Evolutionary conservation across 2,797 vertebrate species (phyloP), one percentile per base, ranked within the genome.

Genomic region (Sebastiscus tertius): DNA sequence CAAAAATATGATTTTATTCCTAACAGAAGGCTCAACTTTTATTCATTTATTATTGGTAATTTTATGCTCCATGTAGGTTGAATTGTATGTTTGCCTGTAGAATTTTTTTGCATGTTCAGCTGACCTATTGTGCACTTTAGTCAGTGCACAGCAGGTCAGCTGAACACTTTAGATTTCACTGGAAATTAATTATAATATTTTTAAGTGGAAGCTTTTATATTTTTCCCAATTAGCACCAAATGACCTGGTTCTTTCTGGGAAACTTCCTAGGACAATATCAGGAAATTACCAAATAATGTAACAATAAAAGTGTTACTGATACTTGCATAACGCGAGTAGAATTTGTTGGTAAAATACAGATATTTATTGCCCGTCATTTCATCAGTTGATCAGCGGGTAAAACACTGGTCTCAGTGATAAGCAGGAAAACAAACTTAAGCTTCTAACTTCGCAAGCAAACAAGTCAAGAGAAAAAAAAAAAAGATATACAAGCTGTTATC

Each of bases 401-500:
- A 73, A 59, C 24, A 39, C 6, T 62, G 1, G 22, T 34, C 24
- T 26, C 20, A 4, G 59, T n/a, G 31, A 52, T 5, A 34, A 81
- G 20, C 10, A 70, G 5, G 2, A 0, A 67, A 75, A 24, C 39
- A 26, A 60, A 71, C 26, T 63, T n/a, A 16, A 24, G 20, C 54
- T 55, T 5, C 14, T 39, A 49, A 20, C 9, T 46, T 16, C 0
- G 8, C 3, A 24, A 6, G 8, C 18, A 61, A 61, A 58, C 56
- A 24, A 24, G 29, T 18, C 12, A 31, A 80, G 11, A 69, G 26
- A 52, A 18, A 59, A 36, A 36, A 42, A 42, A 20, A 87, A 89
- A 89, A 68, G 69, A 92, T 79, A 82, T 71, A 87, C 90, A 93
- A 91, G 85, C 91, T 86, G 86, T 93, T 93, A 95, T 94, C 93